A percentile compares a stretch with the other conserved stretches of the same genome.
These are phyloP conservation scores for Pseudoatta argentina DNA, from an alignment of 1,140 invertebrate species.

Conservation along the genomic window DNA sequence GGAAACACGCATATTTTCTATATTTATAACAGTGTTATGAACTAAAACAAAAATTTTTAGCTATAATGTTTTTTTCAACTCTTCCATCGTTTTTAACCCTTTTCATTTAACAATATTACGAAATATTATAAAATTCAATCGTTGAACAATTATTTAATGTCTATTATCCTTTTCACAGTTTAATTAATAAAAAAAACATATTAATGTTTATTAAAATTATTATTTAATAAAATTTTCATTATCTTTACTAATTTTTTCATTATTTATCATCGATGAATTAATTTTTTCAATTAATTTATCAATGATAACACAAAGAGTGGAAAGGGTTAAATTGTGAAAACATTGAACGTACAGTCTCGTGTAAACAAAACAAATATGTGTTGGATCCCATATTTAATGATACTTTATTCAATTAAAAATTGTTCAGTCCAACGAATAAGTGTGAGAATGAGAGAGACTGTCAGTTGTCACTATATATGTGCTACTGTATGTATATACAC, in stretches of 20 bases:
- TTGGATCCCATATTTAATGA: background rate
- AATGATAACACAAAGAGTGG: slow-evolving; percentile 10
- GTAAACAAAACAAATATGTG: background rate
- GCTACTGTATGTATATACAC: slow-evolving; percentile 72
- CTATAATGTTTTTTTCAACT: slow-evolving; percentile 4
- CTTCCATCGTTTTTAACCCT: slow-evolving; percentile 50
- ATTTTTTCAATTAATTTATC: too few species aligned
- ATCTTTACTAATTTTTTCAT: background rate
- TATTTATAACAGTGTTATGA: slow-evolving; percentile 20
- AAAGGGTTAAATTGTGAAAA: slow-evolving; percentile 41
- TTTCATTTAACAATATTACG: slow-evolving; percentile 1
- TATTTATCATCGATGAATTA: too few species aligned
- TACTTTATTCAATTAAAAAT: slow-evolving; percentile 1
- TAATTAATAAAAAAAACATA: background rate
- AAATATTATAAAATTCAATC: background rate
- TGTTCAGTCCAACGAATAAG: slow-evolving; percentile 47
- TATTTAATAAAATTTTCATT: background rate
- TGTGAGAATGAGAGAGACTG: slow-evolving; percentile 9
- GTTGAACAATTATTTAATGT: background rate
- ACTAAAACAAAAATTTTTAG: slow-evolving; percentile 32
- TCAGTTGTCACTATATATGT: slow-evolving; percentile 10
- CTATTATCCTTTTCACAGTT: background rate
- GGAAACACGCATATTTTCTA: slow-evolving; percentile 32
- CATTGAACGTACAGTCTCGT: slow-evolving; percentile 4
- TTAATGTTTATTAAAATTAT: background rate